Evolutionary conservation across 2,888 invertebrate genomes (phyloP), one percentile per base, ranked within the genome.

Genomic region (Rhagonycha lutea): DNA sequence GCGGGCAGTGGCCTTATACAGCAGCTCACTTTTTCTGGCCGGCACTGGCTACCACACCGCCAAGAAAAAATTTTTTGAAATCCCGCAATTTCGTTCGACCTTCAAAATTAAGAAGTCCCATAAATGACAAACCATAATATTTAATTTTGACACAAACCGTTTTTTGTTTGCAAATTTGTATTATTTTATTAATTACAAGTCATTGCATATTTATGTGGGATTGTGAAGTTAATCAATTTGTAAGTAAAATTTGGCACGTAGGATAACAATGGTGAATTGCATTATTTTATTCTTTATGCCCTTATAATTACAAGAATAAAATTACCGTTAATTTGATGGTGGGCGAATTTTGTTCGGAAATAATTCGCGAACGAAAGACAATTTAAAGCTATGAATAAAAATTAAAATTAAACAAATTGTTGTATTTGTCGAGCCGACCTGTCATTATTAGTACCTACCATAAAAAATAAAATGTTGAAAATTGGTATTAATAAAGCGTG

Each of bases 181-280:
- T 65, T 65, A 24, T 65, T 65, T 14, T n/a, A 65, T 65, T 65
- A 65, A 65, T 65, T 65, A 65, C 26, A 47, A 47, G 47, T 65
- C 26, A 65, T 65, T n/a, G 9, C 12, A 65, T 23, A 24, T 65
- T 23, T 65, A 23, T 18, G 73, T 73, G 68, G 74, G 74, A 28
- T 47, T 67, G 24, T 23, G 61, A 70, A 67, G 32, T 68, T 68
- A 65, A 61, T 23, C 69, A 63, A 70, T 74, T 74, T 68, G 67
- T 61, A 68, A 74, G 61, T 67, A 60, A 70, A 70, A 74, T 74
- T 26, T 60, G 65, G 67, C 70, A 74, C 70, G 74, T 74, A 74
- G 74, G 74, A 63, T 67, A 68, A 70, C 61, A 74, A 74, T 70
- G 63, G 26, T 65, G n/a, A 61, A 70, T 74, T 67, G 70, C 70